Evolutionary conservation across 2,888 invertebrate genomes (phyloP).

Genomic region (Noctua janthina): DNA sequence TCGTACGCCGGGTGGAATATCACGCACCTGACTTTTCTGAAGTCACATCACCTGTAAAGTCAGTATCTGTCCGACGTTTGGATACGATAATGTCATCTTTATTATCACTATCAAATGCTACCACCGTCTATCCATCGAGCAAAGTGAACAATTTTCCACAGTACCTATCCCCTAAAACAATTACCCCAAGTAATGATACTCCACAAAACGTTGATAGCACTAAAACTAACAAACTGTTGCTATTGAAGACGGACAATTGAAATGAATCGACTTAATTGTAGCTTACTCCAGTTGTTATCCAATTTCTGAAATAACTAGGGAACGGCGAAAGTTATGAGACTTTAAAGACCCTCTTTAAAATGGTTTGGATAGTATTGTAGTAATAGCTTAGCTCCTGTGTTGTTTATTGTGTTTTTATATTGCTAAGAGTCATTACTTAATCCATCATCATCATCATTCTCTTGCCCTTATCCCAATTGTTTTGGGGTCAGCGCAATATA

Average conservation of each 20-base stretch:
- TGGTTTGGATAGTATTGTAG: slow-evolving; percentile 11
- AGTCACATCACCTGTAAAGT: background rate
- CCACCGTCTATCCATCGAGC: slow-evolving; percentile 1
- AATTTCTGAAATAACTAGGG: slow-evolving; percentile 64
- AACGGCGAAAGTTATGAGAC: slow-evolving; percentile 56
- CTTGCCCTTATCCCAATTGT: too few relatives aligned
- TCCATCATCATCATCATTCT: too few relatives aligned
- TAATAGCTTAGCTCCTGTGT: slow-evolving; percentile 11
- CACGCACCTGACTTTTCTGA: background rate
- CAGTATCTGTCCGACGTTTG: background rate
- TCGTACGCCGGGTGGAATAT: too few relatives aligned
- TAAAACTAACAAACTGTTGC: slow-evolving; percentile 62
- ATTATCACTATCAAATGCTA: background rate
- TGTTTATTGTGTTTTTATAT: background rate
- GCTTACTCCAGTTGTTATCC: slow-evolving; percentile 61
- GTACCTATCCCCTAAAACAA: slow-evolving; percentile 44
- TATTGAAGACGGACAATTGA: slow-evolving; percentile 58
- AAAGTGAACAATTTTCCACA: slow-evolving; percentile 36
- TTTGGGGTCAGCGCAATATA: too few relatives aligned
- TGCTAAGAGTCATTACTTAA: background rate
- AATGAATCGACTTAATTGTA: slow-evolving; percentile 64
- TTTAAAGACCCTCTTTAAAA: slow-evolving; percentile 40
- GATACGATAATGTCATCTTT: background rate
- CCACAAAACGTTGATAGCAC: slow-evolving; percentile 57
- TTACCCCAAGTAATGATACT: slow-evolving; percentile 45